Percentiles rank a stretch among this genome's conserved stretches.
Evolutionary conservation across 2,888 invertebrate genomes (phyloP).

Genomic region (Auanema freiburgensis): DNA sequence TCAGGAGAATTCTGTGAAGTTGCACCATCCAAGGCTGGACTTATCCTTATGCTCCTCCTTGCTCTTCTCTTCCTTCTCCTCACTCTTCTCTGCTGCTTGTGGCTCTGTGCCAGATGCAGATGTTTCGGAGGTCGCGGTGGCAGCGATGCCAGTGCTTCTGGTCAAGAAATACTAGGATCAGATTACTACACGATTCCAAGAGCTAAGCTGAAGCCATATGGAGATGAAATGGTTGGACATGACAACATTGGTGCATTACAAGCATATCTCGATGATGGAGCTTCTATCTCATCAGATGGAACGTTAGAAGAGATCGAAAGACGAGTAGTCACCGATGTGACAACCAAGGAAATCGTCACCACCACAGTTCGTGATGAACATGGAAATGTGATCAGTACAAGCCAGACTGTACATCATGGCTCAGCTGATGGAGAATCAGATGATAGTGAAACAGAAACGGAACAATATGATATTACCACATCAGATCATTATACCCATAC

Average conservation of each 20-base stretch:
- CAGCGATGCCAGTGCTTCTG: constrained; percentile 32
- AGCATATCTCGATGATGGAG: constrained; percentile 47
- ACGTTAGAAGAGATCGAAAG: constrained; percentile 53
- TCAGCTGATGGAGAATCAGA: background rate
- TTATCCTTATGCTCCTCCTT: constrained; percentile 56
- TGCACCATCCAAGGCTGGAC: constrained; percentile 43
- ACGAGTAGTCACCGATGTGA: constrained; percentile 60
- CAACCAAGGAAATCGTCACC: constrained; percentile 49
- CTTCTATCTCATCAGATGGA: constrained; percentile 44
- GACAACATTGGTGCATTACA: constrained; percentile 42
- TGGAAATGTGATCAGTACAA: constrained; percentile 45
- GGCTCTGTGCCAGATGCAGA: constrained; percentile 45
- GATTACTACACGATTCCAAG: constrained; percentile 55
- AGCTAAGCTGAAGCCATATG: constrained; percentile 45
- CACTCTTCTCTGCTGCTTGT: constrained; percentile 55
- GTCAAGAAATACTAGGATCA: constrained; percentile 42
- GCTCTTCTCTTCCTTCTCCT: constrained; percentile 63
- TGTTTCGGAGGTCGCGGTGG: constrained; percentile 47
- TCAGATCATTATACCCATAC: constrained; percentile 33
- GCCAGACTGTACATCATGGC: constrained; percentile 23
- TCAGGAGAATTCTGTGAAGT: constrained; percentile 52
- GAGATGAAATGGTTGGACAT: constrained; percentile 21
- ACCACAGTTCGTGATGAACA: constrained; percentile 44
- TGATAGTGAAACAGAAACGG: constrained; percentile 40
- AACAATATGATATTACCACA: constrained; percentile 48